Percentiles rank a stretch among this genome's conserved stretches.
Conservation (phyloP, 2,888 invertebrate species). For the Petrolisthes manimaculis region DNA sequence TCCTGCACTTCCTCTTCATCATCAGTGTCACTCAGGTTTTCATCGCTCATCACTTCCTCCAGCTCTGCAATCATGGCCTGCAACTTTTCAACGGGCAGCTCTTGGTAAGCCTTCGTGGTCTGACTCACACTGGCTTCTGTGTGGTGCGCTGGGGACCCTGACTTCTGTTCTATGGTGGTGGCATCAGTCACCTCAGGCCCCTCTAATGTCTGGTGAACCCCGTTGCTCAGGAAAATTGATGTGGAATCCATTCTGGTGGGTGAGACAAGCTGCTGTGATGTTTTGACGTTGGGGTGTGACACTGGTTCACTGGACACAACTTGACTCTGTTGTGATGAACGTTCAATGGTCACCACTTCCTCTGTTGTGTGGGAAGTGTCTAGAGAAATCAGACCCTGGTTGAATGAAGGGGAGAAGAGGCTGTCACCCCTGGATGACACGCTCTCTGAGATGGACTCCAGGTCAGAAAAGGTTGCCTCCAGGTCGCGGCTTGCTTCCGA, state of each 20-base stretch:
- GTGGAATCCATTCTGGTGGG: neutral
- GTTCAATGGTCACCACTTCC: conserved; percentile 38
- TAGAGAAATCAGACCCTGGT: conserved; percentile 14
- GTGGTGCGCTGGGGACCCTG: neutral
- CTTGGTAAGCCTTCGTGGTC: conserved; percentile 8
- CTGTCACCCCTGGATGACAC: conserved; percentile 54
- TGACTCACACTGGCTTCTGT: neutral
- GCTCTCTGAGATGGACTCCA: conserved; percentile 62
- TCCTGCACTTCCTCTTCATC: conserved; percentile 22
- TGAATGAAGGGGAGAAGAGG: conserved; percentile 28
- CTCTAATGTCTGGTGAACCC: neutral
- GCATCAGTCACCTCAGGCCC: neutral
- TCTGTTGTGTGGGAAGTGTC: conserved; percentile 13
- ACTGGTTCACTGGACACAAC: conserved; percentile 37
- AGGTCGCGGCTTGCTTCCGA: conserved; percentile 63
- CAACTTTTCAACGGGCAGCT: conserved; percentile 62
- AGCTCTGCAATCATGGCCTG: conserved; percentile 65
- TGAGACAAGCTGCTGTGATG: neutral
- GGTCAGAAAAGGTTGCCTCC: conserved; percentile 63
- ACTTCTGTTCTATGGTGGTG: neutral
- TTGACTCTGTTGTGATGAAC: conserved; percentile 3
- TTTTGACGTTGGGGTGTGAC: conserved; percentile 19
- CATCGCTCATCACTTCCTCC: conserved; percentile 60
- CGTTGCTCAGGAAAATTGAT: neutral
- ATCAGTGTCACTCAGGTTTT: conserved; percentile 53